Evolutionary conservation across 2,888 invertebrate genomes (phyloP).

Genomic region (Pasiphila rectangulata): DNA sequence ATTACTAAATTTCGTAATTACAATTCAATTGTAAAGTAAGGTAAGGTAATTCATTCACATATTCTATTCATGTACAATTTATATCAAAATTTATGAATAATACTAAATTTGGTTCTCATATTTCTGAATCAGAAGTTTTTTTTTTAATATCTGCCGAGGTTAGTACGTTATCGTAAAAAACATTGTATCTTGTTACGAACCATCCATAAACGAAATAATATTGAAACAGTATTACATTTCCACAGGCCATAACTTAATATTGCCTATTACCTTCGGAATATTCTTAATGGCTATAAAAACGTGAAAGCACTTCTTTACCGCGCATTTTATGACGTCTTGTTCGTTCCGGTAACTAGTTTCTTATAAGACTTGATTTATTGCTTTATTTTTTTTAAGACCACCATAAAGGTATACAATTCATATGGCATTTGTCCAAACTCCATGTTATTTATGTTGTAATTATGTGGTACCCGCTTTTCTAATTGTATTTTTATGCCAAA

Average conservation of each 20-base stretch:
- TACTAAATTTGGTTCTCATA: not conserved
- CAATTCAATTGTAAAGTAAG: no score
- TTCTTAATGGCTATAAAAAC: conserved; percentile 53
- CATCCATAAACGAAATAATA: conserved; percentile 49
- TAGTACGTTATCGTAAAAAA: conserved; percentile 19
- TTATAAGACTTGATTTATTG: conserved; percentile 39
- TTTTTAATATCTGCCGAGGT: conserved; percentile 3
- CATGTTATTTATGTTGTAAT: no score
- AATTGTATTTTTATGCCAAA: no score
- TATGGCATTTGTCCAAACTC: no score
- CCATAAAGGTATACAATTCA: no score
- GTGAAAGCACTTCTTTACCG: conserved; percentile 59
- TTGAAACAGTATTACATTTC: conserved; percentile 46
- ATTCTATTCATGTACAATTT: no score
- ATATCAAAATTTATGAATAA: not conserved
- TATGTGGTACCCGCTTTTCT: no score
- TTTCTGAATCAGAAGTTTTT: not conserved
- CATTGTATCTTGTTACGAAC: conserved; percentile 32
- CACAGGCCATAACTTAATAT: conserved; percentile 48
- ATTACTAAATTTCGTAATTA: no score
- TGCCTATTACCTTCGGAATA: conserved; percentile 37
- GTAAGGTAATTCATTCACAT: no score
- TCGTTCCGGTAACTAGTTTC: conserved; percentile 54
- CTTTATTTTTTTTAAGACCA: no score
- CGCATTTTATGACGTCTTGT: conserved; percentile 53